Evolutionary conservation across 53 echinoderm and acorn worm genomes (phyloP).

Genomic region (Actinopyga echinites): DNA sequence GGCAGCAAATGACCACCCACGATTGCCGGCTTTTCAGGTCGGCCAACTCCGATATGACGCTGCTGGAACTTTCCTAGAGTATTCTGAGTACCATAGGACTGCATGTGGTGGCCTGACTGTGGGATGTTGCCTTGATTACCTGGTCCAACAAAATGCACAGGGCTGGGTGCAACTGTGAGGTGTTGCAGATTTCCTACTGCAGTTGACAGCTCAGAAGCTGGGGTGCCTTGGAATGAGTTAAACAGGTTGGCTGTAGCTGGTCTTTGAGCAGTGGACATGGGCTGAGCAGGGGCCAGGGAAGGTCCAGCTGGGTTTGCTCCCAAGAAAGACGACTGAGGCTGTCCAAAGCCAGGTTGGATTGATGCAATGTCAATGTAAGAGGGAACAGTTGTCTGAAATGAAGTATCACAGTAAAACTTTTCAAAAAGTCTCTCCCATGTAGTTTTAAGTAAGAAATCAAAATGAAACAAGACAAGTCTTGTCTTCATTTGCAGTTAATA

Average conservation of each 20-base stretch:
- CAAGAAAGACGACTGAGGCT: constrained; percentile 64
- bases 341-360: constrained; percentile 57
- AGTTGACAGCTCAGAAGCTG: constrained; percentile 45
- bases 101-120: constrained; percentile 26
- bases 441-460: background rate
- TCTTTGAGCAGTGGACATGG: constrained; percentile 44
- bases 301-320: constrained; percentile 42
- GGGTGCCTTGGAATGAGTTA: constrained; percentile 61
- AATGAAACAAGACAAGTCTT: too few relatives aligned
- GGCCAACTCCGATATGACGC: constrained; percentile 26
- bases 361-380: constrained; percentile 49
- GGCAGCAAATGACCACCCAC: background rate
- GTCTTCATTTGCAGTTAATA: too few relatives aligned
- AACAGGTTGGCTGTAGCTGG: constrained; percentile 61
- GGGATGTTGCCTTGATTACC: constrained; percentile 30
- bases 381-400: background rate
- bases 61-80: constrained; percentile 22
- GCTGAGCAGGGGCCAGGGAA: constrained; percentile 24
- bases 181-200: constrained; percentile 40
- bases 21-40: background rate
- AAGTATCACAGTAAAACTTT: too few relatives aligned
- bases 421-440: background rate
- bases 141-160: constrained; percentile 20
- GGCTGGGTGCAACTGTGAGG: constrained; percentile 5
- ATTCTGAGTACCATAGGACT: constrained; percentile 27